phyloP scores from a whole-genome alignment of 2,888 invertebrate genomes.

The Microctonus brassicae region DNA sequence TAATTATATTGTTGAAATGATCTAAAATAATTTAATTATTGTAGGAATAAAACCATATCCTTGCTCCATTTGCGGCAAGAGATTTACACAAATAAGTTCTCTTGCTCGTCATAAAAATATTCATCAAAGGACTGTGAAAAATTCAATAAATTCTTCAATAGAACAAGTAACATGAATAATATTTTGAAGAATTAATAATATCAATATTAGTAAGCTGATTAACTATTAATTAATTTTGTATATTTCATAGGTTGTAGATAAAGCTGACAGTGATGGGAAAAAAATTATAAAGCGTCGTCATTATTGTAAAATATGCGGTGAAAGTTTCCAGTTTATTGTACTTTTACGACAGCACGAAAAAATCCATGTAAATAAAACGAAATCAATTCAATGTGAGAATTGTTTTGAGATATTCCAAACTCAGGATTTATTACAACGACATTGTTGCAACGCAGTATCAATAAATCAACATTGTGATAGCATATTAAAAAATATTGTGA shows the following conservation, averaged over 20 bases:
- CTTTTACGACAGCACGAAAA: constrained; percentile 61
- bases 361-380: constrained; percentile 49
- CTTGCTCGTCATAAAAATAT: constrained; percentile 59
- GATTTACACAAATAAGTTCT: constrained; percentile 62
- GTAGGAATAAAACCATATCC: constrained; percentile 65
- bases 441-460: neutral
- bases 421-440: constrained; percentile 4
- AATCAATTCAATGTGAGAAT: constrained; percentile 45
- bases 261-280: constrained; percentile 34
- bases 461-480: neutral
- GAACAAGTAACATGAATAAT: neutral
- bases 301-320: constrained; percentile 65
- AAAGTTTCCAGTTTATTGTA: constrained; percentile 60
- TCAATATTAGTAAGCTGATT: no score
- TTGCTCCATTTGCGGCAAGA: constrained; percentile 62
- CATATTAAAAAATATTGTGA: neutral
- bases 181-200: neutral
- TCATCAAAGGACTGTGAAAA: constrained; percentile 49
- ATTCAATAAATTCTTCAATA: constrained; percentile 1
- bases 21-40: neutral
- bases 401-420: constrained; percentile 50
- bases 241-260: constrained; percentile 26
- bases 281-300: constrained; percentile 55
- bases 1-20: no score
- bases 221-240: neutral